phyloP scores from a whole-genome alignment of 1,140 invertebrate genomes.

The Dendrolimus punctatus region DNA sequence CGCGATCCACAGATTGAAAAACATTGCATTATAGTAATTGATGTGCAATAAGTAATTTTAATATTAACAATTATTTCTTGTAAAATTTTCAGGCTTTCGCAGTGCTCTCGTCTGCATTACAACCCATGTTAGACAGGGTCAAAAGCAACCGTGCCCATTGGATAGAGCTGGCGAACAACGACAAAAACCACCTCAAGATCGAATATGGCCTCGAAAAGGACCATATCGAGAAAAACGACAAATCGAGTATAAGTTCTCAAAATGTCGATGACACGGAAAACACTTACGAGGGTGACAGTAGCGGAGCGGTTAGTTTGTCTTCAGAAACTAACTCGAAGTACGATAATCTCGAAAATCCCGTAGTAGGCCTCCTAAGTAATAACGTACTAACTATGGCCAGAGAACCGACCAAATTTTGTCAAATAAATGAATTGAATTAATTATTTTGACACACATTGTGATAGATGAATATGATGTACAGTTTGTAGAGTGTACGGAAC shows the following conservation, averaged over 20 bases:
- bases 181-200: slow-evolving; percentile 38
- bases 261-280: slow-evolving; percentile 55
- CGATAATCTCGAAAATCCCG: slow-evolving; percentile 60
- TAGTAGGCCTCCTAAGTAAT: slow-evolving; percentile 52
- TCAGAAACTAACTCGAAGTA: slow-evolving; percentile 63
- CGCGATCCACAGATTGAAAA: no score
- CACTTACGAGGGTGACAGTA: slow-evolving; percentile 58
- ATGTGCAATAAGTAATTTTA: no score
- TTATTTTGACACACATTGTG: slow-evolving; percentile 18
- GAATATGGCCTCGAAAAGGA: slow-evolving; percentile 45
- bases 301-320: slow-evolving; percentile 54
- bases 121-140: slow-evolving; percentile 89
- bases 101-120: slow-evolving; percentile 81
- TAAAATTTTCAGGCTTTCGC: slow-evolving; percentile 84
- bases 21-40: no score
- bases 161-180: slow-evolving; percentile 80
- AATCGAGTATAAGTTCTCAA: slow-evolving; percentile 52
- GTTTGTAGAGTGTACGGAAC: background rate
- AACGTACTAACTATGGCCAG: slow-evolving; percentile 38
- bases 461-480: slow-evolving; percentile 2
- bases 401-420: slow-evolving; percentile 49
- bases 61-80: background rate
- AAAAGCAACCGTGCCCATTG: slow-evolving; percentile 86
- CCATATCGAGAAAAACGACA: slow-evolving; percentile 40
- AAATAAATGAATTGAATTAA: slow-evolving; percentile 51